phyloP scores from a whole-genome alignment of 2,113 vertebrate species.

The Oreochromis niloticus region DNA sequence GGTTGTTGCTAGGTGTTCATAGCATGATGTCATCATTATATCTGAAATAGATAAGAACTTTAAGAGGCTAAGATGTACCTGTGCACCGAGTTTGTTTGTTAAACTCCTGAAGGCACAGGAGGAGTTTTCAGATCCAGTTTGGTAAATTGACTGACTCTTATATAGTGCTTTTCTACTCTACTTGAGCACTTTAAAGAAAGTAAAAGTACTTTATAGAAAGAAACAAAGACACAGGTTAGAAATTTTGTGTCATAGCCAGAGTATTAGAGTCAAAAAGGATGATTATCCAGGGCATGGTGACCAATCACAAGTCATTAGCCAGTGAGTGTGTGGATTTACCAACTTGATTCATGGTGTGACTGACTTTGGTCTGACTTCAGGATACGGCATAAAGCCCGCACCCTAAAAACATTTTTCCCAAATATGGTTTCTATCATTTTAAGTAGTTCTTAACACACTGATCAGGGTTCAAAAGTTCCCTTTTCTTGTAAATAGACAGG shows the following conservation, averaged over 20 bases:
- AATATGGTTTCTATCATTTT: background rate
- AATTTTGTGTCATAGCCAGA: background rate
- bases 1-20: background rate
- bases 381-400: accelerated
- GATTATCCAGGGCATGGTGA: background rate
- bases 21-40: background rate
- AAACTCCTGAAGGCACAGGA: background rate
- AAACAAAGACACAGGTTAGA: background rate
- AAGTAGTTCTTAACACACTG: background rate
- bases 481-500: background rate
- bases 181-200: background rate
- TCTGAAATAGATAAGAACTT: background rate
- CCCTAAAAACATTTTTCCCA: background rate
- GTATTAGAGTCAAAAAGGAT: background rate
- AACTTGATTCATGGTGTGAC: background rate
- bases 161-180: background rate
- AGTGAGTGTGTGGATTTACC: background rate
- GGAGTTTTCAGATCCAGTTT: background rate
- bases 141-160: background rate
- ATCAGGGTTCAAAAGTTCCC: background rate
- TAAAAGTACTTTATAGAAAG: background rate
- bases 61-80: background rate
- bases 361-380: background rate
- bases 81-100: background rate
- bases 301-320: background rate